phyloP scores from a whole-genome alignment of 2,797 vertebrate genomes.

The Rallus crepitans region DNA sequence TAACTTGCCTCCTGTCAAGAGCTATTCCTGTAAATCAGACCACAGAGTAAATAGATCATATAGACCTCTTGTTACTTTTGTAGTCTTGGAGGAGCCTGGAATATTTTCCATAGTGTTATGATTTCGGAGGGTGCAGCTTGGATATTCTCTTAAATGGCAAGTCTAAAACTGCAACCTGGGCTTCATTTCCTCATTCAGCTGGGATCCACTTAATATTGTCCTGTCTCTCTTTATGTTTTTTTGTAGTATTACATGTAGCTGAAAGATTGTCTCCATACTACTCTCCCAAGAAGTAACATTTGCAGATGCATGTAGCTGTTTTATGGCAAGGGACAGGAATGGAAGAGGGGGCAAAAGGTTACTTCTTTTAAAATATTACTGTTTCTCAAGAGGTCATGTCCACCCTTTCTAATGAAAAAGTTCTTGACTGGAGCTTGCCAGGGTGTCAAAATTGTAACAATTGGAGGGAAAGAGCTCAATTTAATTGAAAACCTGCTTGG shows the following conservation, averaged over 20 bases:
- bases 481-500: not conserved
- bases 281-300: not conserved
- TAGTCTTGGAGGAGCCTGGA: conserved; percentile 6
- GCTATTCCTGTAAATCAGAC: conserved; percentile 30
- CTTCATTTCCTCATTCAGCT: not conserved
- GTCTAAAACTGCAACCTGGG: not conserved
- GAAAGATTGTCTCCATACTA: not conserved
- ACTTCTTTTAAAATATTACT: not conserved
- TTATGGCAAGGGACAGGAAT: not conserved
- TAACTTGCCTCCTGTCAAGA: conserved; percentile 27
- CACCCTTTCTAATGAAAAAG: not conserved
- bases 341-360: not conserved
- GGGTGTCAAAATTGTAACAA: not conserved
- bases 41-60: conserved; percentile 36
- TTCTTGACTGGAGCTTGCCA: not conserved
- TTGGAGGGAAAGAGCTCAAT: not conserved
- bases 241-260: accelerated
- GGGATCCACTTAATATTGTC: not conserved
- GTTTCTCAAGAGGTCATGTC: not conserved
- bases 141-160: not conserved
- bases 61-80: conserved; percentile 3
- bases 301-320: not conserved
- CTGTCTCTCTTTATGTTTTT: not conserved
- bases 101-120: not conserved
- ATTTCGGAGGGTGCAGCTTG: not conserved